Base-by-base conservation (phyloP, 2,797 vertebrate genomes). In the Columba guinea region DNA sequence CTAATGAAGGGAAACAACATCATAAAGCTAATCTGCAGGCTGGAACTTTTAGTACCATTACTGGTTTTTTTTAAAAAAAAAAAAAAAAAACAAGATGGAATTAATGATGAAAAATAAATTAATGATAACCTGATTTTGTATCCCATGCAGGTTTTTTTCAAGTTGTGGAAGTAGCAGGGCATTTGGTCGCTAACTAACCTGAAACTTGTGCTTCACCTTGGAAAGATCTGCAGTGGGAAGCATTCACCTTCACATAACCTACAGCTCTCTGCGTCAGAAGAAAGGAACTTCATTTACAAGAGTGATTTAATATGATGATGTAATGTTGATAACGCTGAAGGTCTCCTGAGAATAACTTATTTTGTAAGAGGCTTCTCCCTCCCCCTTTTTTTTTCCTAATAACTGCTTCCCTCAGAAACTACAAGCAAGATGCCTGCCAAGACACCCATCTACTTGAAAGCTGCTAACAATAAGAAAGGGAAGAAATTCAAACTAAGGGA, bases 361-460 rank as follows among this genome's bases (percentile, higher is more conserved):
- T 80, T 46, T 58, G 8, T 73, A 93, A 94, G 92, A 83, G 68
- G 53, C 76, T 97, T 69, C 78, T 51, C 51, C 20, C 27, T 86
- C 24, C 64, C 22, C 53, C 93, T n/a, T 62, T 62, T 41, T 53
- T 65, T 69, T 52, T 84, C 65, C 46, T 7, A 74, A 30, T 24
- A 92, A 84, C 81, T 92, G 34, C 73, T 69, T 46, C 10, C 89
- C 19, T 87, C 83, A 90, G 75, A 95, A 82, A 82, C 80, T 53
- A 64, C 73, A 51, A 67, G 87, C 97, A 98, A 97, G 93, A 99
- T 99, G 99, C 99, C 99, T 79, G 99, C 99, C 28, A 99, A 99
- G 98, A 99, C 99, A 20, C 99, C 99, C 19, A 99, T 99, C 91
- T 99, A 99, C 95, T 98, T 99, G 94, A 99, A 99, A 97, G 98